Evolutionary conservation across 2,113 vertebrate species (phyloP).

Genomic region (Cebus imitator): DNA sequence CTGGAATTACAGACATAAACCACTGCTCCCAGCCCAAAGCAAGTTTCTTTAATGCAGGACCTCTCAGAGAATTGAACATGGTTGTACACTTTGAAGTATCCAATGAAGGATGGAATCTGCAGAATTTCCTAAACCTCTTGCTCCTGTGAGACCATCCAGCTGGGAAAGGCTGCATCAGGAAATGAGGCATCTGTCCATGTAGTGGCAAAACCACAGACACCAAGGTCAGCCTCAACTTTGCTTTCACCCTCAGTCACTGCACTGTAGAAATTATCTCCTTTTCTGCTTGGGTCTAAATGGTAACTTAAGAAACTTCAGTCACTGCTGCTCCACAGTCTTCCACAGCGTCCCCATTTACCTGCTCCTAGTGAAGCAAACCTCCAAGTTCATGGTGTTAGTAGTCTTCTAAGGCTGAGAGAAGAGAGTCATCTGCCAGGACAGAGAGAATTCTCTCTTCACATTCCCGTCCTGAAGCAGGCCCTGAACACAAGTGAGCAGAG

Average conservation of each 20-base stretch:
- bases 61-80: neutral
- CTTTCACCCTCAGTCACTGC: neutral
- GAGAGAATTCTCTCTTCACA: fast-evolving
- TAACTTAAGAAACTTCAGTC: neutral
- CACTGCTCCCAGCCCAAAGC: neutral
- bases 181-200: neutral
- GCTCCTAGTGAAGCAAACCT: neutral
- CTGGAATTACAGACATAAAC: too few relatives aligned
- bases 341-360: neutral
- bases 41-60: neutral
- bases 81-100: neutral
- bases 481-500: neutral
- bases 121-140: neutral
- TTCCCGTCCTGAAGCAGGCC: neutral
- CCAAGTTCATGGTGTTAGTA: neutral
- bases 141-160: neutral
- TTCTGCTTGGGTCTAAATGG: neutral
- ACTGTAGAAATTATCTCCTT: neutral
- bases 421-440: neutral
- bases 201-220: neutral
- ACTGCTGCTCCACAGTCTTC: neutral
- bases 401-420: neutral
- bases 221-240: neutral
- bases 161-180: neutral
- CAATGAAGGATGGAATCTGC: neutral